A percentile compares a stretch with the other conserved stretches of the same genome.
Evolutionary conservation across 2,113 vertebrate genomes (phyloP).

Genomic region (Deroptyus accipitrinus): DNA sequence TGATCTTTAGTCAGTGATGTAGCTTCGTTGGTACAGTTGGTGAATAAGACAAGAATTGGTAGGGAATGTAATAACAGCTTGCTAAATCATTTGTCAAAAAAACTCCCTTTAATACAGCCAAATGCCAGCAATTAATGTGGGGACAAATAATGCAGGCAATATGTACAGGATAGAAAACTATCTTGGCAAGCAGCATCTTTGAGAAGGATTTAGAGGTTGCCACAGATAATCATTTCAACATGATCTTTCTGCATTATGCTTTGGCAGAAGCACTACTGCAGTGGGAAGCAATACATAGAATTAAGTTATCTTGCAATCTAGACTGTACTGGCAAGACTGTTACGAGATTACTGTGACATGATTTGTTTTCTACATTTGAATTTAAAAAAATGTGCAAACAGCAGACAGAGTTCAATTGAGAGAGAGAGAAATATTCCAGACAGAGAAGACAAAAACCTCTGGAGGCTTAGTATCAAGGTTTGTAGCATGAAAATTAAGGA

Average conservation of each 20-base stretch:
- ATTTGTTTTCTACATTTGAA: background rate
- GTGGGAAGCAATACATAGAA: background rate
- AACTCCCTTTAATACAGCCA: background rate
- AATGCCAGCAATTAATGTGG: background rate
- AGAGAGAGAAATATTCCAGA: background rate
- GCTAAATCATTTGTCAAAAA: background rate
- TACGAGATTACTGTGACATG: background rate
- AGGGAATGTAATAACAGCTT: background rate
- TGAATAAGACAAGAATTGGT: background rate
- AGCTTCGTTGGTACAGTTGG: background rate
- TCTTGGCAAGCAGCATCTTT: background rate
- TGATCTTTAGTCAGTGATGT: background rate
- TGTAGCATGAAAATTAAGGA: background rate
- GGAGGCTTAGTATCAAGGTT: background rate
- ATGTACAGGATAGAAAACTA: background rate
- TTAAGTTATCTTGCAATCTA: background rate
- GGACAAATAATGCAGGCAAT: background rate
- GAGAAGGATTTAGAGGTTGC: conserved; percentile 6
- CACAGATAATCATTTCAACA: conserved; percentile 15
- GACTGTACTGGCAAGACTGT: background rate
- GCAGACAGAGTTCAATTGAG: background rate
- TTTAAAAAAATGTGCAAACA: background rate
- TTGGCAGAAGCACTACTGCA: background rate
- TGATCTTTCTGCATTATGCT: background rate
- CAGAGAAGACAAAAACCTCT: background rate